Percentiles rank a stretch among this genome's conserved stretches.
Evolutionary conservation across 2,113 vertebrate species (phyloP).

Genomic region (Galbula dea): DNA sequence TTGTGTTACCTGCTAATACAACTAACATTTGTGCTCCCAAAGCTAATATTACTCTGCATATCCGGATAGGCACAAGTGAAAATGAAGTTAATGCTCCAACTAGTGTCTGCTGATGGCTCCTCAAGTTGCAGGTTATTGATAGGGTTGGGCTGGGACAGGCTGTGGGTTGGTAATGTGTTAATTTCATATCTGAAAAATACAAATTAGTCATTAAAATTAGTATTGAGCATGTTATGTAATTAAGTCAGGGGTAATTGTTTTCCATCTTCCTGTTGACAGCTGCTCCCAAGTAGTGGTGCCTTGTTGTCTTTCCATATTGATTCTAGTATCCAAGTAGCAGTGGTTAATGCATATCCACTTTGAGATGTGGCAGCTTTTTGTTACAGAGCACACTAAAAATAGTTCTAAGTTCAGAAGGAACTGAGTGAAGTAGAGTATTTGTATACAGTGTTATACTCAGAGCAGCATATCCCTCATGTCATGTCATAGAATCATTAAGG

Average conservation of each 20-base stretch:
- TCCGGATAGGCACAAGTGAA: constrained; percentile 34
- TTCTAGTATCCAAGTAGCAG: background rate
- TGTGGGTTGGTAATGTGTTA: background rate
- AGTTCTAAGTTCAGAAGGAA: background rate
- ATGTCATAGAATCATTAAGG: background rate
- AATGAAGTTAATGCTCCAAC: constrained; percentile 3
- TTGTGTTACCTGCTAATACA: constrained; percentile 34
- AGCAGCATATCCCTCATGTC: background rate
- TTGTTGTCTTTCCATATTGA: background rate
- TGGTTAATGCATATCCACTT: background rate
- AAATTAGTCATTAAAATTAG: background rate
- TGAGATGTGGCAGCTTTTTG: background rate
- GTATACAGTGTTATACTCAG: background rate
- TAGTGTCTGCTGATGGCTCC: background rate
- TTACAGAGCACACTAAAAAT: background rate
- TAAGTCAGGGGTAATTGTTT: background rate
- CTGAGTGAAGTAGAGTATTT: background rate
- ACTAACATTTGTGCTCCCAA: constrained; percentile 3
- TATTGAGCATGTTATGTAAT: background rate
- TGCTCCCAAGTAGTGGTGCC: background rate
- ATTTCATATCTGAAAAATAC: background rate
- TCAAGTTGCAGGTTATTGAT: background rate
- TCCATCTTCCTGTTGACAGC: background rate
- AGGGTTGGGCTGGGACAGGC: background rate
- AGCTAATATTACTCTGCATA: background rate